Conservation (phyloP, 2,113 vertebrate genomes). For the Corythoichthys haematopterus region DNA sequence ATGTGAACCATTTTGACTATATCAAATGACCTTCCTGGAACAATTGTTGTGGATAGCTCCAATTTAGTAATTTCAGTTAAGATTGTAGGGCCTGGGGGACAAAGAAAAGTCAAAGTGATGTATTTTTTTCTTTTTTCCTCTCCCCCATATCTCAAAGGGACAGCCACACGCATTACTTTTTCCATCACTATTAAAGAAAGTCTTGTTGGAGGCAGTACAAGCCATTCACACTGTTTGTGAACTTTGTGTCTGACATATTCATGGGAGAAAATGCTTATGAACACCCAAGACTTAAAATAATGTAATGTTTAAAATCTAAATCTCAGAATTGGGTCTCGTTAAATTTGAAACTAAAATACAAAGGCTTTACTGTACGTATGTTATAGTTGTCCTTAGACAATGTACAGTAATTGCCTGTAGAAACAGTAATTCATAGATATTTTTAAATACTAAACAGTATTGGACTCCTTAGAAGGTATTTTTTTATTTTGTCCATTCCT, state of each 20-base stretch:
- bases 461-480: not conserved
- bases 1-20: constrained; percentile 48
- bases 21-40: constrained; percentile 53
- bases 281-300: not conserved
- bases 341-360: no score
- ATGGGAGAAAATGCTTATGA: not conserved
- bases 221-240: constrained; percentile 20
- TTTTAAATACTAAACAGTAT: no score
- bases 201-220: constrained; percentile 61
- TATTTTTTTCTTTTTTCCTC: constrained; percentile 45
- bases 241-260: not conserved
- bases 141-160: constrained; percentile 46
- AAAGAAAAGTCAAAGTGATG: constrained; percentile 23
- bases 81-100: constrained; percentile 40
- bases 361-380: no score
- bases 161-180: constrained; percentile 56
- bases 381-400: no score
- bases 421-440: no score
- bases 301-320: no score
- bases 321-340: no score
- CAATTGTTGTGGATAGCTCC: constrained; percentile 60
- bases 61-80: constrained; percentile 1
- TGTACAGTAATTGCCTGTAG: no score
- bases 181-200: constrained; percentile 65
- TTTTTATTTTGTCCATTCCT: not conserved